These are phyloP conservation scores for Apeltes quadracus DNA, from an alignment of 2,113 vertebrate species.

Conservation along the genomic window DNA sequence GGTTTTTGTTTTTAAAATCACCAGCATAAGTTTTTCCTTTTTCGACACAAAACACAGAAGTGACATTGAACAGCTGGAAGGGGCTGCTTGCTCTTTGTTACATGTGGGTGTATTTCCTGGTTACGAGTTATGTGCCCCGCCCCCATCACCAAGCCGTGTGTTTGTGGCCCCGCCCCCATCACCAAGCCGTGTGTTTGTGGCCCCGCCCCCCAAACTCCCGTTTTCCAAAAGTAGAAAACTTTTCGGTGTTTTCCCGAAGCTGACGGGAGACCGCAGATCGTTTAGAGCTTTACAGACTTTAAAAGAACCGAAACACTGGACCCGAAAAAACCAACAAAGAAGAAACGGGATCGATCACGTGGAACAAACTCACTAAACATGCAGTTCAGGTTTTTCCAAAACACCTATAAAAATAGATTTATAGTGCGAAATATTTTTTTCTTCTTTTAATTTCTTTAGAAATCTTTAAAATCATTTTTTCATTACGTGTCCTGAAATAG, in stretches of 20 bases:
- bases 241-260: constrained; percentile 75
- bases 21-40: constrained; percentile 90
- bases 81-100: constrained; percentile 90
- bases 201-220: constrained; percentile 4
- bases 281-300: constrained; percentile 70
- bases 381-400: constrained; percentile 82
- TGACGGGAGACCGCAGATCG: constrained; percentile 42
- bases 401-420: constrained; percentile 89
- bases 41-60: constrained; percentile 97
- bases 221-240: constrained; percentile 63
- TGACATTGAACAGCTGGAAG: constrained; percentile 94
- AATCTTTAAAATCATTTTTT: constrained; percentile 80
- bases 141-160: background rate
- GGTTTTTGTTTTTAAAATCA: constrained; percentile 94
- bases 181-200: constrained; percentile 36
- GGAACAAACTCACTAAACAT: constrained; percentile 82
- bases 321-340: constrained; percentile 53
- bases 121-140: constrained; percentile 65
- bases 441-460: constrained; percentile 83
- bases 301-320: constrained; percentile 73
- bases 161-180: background rate
- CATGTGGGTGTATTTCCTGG: constrained; percentile 98
- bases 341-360: constrained; percentile 59
- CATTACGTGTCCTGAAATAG: constrained; percentile 78
- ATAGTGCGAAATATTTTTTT: constrained; percentile 85